These are phyloP conservation scores for Atta cephalotes DNA, from an alignment of 1,140 invertebrate species.

Conservation along the genomic window DNA sequence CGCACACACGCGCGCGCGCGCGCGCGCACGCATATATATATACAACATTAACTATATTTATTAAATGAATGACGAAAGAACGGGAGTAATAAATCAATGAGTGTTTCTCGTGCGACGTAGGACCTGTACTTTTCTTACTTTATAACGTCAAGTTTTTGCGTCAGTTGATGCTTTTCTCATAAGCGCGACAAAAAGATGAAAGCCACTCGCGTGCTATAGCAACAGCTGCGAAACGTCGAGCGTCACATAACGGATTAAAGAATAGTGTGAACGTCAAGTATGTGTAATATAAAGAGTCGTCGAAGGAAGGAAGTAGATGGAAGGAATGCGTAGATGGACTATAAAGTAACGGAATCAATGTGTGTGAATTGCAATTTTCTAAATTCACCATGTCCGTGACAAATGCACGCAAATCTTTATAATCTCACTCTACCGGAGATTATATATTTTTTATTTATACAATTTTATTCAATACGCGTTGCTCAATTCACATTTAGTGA, in stretches of 20 bases:
- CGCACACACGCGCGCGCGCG: too few relatives aligned
- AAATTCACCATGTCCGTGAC: not conserved
- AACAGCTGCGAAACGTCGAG: slow-evolving; percentile 59
- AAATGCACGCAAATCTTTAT: slow-evolving; percentile 3
- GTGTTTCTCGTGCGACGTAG: slow-evolving; percentile 24
- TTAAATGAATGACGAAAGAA: slow-evolving; percentile 35
- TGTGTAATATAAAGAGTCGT: slow-evolving; percentile 5
- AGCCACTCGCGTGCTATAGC: slow-evolving; percentile 53
- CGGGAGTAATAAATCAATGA: slow-evolving; percentile 49
- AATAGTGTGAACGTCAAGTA: slow-evolving; percentile 40
- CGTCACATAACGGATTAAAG: slow-evolving; percentile 61
- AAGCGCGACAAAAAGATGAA: slow-evolving; percentile 48
- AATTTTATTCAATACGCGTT: not conserved
- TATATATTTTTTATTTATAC: not conserved
- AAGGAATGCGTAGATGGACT: not conserved
- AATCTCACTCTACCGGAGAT: not conserved
- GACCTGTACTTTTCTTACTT: slow-evolving; percentile 42
- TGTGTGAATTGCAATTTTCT: slow-evolving; percentile 3
- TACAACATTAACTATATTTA: slow-evolving; percentile 38
- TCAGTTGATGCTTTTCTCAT: slow-evolving; percentile 55
- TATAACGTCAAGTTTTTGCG: slow-evolving; percentile 45
- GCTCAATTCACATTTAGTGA: not conserved
- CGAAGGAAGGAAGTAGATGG: slow-evolving; percentile 17
- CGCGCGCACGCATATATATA: too few relatives aligned
- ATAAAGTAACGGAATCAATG: slow-evolving; percentile 25